A percentile compares a stretch with the other conserved stretches of the same genome.
Conservation (phyloP, 2,888 invertebrate species). For the Conus canariensis region DNA sequence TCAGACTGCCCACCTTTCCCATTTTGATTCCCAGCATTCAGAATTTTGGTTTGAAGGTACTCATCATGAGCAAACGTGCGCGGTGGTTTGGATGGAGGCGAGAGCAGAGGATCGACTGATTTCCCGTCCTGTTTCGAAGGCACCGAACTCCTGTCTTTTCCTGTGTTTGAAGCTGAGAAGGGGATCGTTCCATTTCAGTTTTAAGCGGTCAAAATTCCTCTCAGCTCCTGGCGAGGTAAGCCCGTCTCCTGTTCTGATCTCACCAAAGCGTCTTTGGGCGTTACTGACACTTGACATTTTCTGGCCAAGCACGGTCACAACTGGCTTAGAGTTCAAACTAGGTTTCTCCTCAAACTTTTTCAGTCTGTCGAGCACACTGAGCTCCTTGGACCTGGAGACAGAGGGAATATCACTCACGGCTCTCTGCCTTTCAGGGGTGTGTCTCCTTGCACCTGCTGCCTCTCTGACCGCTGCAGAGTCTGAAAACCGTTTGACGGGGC, state of each 20-base stretch:
- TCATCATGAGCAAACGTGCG: slow-evolving; percentile 72
- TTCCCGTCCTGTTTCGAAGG: not conserved
- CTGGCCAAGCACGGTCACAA: not conserved
- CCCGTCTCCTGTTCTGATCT: not conserved
- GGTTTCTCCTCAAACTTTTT: slow-evolving; percentile 60
- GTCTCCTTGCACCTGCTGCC: not conserved
- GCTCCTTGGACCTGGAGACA: not conserved
- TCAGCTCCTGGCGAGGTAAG: not conserved
- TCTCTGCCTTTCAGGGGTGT: slow-evolving; percentile 42
- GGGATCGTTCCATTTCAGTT: not conserved
- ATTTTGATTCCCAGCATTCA: slow-evolving; percentile 34
- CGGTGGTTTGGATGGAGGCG: slow-evolving; percentile 64
- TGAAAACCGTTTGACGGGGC: not conserved
- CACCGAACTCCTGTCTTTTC: not conserved
- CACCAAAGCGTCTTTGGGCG: not conserved
- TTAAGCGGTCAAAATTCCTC: slow-evolving; percentile 17
- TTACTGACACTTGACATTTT: not conserved
- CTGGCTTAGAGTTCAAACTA: slow-evolving; percentile 39
- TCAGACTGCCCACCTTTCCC: not conserved
- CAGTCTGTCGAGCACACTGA: slow-evolving; percentile 58
- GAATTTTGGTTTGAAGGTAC: slow-evolving; percentile 62
- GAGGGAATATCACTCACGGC: slow-evolving; percentile 37
- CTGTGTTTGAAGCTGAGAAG: not conserved
- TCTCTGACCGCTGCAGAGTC: not conserved
- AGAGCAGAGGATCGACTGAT: slow-evolving; percentile 24